Base-by-base conservation (phyloP, 2,797 vertebrate species). In the Bryconaethiops microstoma region DNA sequence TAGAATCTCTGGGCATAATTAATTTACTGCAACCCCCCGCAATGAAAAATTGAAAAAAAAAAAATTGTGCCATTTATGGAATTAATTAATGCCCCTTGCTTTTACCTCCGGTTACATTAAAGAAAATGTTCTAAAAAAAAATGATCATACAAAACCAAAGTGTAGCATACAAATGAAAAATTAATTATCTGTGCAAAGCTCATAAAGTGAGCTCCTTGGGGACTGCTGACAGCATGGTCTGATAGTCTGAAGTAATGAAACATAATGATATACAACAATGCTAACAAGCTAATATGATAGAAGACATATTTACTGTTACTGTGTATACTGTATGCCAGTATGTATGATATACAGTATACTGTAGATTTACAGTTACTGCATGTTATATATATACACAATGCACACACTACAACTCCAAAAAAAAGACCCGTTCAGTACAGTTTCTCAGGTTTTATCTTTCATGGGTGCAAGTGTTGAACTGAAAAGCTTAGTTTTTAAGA, bases 1-100 rank as follows among this genome's bases (percentile, higher is more conserved):
- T 84, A 54, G 59, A 68, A 84, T 72, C 78, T 79, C 86, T 86
- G 76, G 75, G 68, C 52, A 84, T 84, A 81, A 83, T 86, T 73
- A 63, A 80, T 85, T 86, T 74, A 80, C 78, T 14, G 77, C 80
- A 1, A 29, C 29, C 29, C 29, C 29, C 29, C 29, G 1, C 76
- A 76, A 80, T 80, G 78, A 68, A 67, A 84, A 75, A 74, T 86
- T 39, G 16, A 59, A 59, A 74, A 52, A 76, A 42, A 21, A 13
- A 45, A 50, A 62, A 72, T 71, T 72, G 74, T 65, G 39, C 75
- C n/a, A 48, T 80, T 83, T 87, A 72, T 69, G 77, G 57, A 77
- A 79, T 81, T 59, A 23, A 40, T 77, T 74, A 78, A 77, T 78
- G 23, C 71, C 77, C n/a, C n/a, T 29, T 9, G 17, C 45, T 50